Conservation (phyloP, 2,113 vertebrate species). For the Oryzias curvinotus region DNA sequence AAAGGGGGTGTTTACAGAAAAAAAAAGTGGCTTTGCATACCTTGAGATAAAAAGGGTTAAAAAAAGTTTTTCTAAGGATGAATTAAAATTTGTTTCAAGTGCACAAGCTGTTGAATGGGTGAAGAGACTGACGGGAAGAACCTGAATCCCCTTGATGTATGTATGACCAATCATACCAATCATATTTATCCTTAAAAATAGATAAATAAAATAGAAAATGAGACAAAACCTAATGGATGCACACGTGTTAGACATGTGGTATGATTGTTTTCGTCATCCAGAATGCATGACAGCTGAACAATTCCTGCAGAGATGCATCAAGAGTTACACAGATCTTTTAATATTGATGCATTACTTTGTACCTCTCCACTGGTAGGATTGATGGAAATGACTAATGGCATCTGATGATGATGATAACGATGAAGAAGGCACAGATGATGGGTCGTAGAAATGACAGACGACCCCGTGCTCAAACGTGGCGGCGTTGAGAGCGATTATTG, state of each 20-base stretch:
- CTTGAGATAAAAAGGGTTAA: no score
- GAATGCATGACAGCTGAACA: no score
- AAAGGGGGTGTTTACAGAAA: no score
- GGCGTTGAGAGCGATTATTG: conserved; percentile 34
- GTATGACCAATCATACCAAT: neutral
- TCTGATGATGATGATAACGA: conserved; percentile 75
- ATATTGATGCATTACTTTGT: conserved; percentile 70
- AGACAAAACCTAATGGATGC: neutral
- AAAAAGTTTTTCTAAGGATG: no score
- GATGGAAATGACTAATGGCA: conserved; percentile 68
- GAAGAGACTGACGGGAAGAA: conserved; percentile 40
- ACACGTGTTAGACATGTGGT: neutral
- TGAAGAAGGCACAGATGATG: conserved; percentile 69
- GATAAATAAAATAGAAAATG: neutral
- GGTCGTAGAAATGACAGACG: conserved; percentile 74
- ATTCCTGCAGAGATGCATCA: conserved; percentile 27
- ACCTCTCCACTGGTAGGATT: conserved; percentile 56
- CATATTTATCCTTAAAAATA: conserved; percentile 2
- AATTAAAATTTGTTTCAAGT: neutral
- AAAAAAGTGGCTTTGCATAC: no score
- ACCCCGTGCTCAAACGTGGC: conserved; percentile 42
- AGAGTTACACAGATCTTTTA: conserved; percentile 66
- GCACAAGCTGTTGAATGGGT: conserved; percentile 26
- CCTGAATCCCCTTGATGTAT: conserved; percentile 5
- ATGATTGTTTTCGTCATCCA: no score